Conservation (phyloP, 2,797 vertebrate genomes). For the Petrocephalus schoutedeni region DNA sequence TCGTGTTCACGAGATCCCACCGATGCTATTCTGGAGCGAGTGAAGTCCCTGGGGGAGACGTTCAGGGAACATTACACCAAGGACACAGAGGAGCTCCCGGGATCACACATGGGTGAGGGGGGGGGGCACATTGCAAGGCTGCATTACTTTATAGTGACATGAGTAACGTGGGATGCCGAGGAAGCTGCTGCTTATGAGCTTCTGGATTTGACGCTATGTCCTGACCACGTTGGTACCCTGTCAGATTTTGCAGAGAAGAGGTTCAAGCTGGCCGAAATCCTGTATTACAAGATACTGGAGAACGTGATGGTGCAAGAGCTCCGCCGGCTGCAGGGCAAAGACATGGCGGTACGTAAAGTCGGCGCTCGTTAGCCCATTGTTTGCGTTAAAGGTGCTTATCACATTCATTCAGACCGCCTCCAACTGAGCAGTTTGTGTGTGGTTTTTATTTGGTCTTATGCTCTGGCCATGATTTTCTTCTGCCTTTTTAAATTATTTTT, state of each 20-base stretch:
- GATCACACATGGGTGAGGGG: slow-evolving; percentile 82
- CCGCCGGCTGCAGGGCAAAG: slow-evolving; percentile 82
- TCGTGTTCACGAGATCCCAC: slow-evolving; percentile 79
- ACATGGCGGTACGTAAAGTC: slow-evolving; percentile 79
- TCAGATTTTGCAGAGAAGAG: slow-evolving; percentile 93
- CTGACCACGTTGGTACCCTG: slow-evolving; percentile 17
- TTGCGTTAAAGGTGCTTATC: background rate
- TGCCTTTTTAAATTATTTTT: background rate
- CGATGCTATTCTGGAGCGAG: slow-evolving; percentile 65
- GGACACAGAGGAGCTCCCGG: slow-evolving; percentile 75
- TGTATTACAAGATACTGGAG: slow-evolving; percentile 94
- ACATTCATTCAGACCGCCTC: background rate
- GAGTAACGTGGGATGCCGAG: background rate
- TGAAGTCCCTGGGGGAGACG: slow-evolving; percentile 76
- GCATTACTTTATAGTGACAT: background rate
- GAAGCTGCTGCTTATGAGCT: background rate
- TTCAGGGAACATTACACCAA: slow-evolving; percentile 86
- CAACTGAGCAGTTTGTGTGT: background rate
- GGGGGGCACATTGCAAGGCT: background rate
- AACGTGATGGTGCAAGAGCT: slow-evolving; percentile 84
- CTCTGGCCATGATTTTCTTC: too few species aligned
- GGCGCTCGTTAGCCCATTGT: background rate
- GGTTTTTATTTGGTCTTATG: too few species aligned
- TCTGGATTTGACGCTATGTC: background rate
- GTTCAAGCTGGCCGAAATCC: slow-evolving; percentile 86